Evolutionary conservation across 2,888 invertebrate species (phyloP), one percentile per base, ranked within the genome.

Genomic region (Arge pagana): DNA sequence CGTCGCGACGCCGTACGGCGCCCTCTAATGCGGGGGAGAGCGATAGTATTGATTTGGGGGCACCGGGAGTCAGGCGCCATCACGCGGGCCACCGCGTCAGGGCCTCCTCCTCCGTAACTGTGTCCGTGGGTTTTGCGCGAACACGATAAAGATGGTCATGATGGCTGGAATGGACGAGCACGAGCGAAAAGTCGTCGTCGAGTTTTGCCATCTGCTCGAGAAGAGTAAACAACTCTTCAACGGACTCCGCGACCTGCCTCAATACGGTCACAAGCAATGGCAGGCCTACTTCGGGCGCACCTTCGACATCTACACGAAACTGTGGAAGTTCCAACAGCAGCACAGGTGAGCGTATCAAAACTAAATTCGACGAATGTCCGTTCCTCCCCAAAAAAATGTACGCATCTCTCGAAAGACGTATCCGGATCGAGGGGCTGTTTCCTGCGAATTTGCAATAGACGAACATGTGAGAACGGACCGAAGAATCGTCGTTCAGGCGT

Each of bases 271-370:
- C 79, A 94, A 93, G 74, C 95, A 96, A 77, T 97, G 96, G 96
- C 96, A 96, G 80, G 89, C 93, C 10, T 96, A 97, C 78, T 97
- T 97, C 78, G 95, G 95, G 16, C 84, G 95, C 64, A 96, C 96
- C 19, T 97, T 97, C 79, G 97, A 97, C 80, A 92, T 96, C 53
- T 97, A 96, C 80, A 96, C 96, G 24, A 94, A 94, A 78, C 81
- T 97, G 53, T 97, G 97, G 97, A 96, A 96, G 79, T 97, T 94
- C 77, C 97, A 97, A 78, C 96, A 97, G 76, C 94, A 95, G 75
- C 95, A 97, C 79, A 86, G 96, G 79, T 85, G 71, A 73, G 69
- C 33, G 6, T n/a, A n/a, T n/a, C n/a, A n/a, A n/a, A n/a, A n/a
- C 21, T 15, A 35, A 24, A n/a, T n/a, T n/a, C n/a, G n/a, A n/a